Evolutionary conservation across 2,888 invertebrate genomes (phyloP).

Genomic region (Nudaria mundana): DNA sequence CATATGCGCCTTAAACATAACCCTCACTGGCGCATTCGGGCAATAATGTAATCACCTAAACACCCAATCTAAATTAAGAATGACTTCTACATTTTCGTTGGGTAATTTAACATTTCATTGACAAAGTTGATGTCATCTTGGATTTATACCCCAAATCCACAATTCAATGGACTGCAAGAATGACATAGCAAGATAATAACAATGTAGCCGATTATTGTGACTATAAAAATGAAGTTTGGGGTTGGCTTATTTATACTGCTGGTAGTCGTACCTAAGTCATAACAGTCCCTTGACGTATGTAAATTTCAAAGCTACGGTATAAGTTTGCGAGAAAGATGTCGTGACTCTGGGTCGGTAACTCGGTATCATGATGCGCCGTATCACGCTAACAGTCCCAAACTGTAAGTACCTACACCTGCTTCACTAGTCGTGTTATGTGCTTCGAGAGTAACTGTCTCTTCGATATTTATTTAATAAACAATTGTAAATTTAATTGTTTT

Average conservation of each 20-base stretch:
- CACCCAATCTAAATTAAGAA: no score
- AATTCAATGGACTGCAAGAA: conserved; percentile 1
- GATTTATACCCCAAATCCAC: background rate
- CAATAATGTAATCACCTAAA: no score
- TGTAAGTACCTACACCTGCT: conserved; percentile 50
- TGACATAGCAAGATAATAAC: conserved; percentile 29
- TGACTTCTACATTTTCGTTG: no score
- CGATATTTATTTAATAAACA: conserved; percentile 28
- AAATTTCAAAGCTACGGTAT: conserved; percentile 37
- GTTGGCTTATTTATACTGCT: conserved; percentile 5
- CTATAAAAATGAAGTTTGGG: conserved; percentile 35
- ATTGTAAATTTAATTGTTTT: conserved; percentile 24
- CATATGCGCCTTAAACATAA: no score
- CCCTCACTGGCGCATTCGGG: no score
- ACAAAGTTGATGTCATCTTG: background rate
- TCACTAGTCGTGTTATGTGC: conserved; percentile 62
- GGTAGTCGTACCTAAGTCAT: background rate
- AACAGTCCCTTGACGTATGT: conserved; percentile 42
- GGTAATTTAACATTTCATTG: background rate
- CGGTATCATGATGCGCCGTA: conserved; percentile 62
- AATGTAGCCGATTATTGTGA: conserved; percentile 37
- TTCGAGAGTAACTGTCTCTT: conserved; percentile 50
- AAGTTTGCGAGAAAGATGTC: conserved; percentile 55
- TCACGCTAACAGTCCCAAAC: conserved; percentile 64
- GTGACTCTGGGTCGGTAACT: conserved; percentile 61